These are phyloP conservation scores for Mustela erminea DNA, from an alignment of 2,797 vertebrate genomes.

Conservation along the genomic window DNA sequence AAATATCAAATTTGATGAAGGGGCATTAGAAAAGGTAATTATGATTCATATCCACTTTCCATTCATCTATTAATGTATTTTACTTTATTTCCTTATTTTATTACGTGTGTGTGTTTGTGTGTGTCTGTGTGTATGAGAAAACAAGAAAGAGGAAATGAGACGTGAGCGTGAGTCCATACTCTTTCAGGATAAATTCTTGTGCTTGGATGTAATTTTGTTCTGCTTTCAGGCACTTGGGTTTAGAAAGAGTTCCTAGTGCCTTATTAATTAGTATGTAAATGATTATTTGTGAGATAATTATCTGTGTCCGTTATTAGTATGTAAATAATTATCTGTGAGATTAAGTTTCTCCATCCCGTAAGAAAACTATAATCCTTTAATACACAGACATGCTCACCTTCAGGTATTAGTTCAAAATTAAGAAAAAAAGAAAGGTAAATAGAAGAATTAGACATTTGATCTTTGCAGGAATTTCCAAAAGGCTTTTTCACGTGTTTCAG, in stretches of 20 bases:
- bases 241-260: neutral
- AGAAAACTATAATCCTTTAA: conserved; percentile 29
- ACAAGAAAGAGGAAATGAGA: neutral
- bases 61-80: neutral
- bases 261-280: conserved; percentile 51
- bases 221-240: neutral
- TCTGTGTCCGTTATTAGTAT: neutral
- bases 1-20: conserved; percentile 24
- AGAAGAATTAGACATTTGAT: conserved; percentile 57
- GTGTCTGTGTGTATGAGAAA: neutral
- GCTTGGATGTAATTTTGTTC: neutral
- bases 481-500: neutral
- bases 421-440: conserved; percentile 4
- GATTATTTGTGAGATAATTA: conserved; percentile 15
- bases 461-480: conserved; percentile 50
- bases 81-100: neutral
- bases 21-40: neutral
- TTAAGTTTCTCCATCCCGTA: neutral
- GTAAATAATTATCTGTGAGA: conserved; percentile 52
- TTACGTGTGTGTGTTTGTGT: neutral
- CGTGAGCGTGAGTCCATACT: neutral
- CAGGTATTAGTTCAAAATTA: conserved; percentile 18
- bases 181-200: conserved; percentile 22
- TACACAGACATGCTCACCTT: conserved; percentile 33
- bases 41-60: neutral